A percentile compares a stretch with the other conserved stretches of the same genome.
Conservation (phyloP, 2,113 vertebrate species). For the Panthera tigris region DNA sequence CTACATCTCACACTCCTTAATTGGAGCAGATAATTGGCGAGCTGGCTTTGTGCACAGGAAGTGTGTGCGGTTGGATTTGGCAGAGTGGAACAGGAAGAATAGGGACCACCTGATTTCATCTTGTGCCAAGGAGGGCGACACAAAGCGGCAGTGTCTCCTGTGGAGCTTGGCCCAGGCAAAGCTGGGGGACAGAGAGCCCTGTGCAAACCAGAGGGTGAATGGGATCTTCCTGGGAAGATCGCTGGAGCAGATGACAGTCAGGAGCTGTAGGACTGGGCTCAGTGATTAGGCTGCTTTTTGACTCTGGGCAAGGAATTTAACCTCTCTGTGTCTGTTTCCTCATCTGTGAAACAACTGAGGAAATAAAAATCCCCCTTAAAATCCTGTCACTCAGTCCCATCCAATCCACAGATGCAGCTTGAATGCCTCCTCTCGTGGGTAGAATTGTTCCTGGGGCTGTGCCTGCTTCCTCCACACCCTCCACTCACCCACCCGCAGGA, state of each 20-base stretch:
- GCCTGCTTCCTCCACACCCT: not conserved
- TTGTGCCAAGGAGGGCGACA: conserved; percentile 65
- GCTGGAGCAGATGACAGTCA: not conserved
- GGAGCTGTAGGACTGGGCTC: not conserved
- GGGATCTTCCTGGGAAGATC: not conserved
- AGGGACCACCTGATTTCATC: conserved; percentile 68
- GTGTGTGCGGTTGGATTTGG: conserved; percentile 66
- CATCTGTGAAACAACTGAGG: not conserved
- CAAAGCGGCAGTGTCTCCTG: conserved; percentile 61
- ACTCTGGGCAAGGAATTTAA: not conserved
- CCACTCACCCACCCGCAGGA: not conserved
- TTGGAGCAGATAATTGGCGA: conserved; percentile 77
- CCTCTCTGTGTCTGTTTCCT: not conserved
- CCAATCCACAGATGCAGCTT: not conserved
- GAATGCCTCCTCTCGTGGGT: not conserved
- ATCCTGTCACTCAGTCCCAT: not conserved
- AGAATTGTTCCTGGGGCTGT: not conserved
- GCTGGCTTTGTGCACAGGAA: conserved; percentile 74
- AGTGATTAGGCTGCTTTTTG: not conserved
- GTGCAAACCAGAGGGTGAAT: not conserved
- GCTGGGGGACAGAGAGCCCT: not conserved
- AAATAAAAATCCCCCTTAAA: not conserved
- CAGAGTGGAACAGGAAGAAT: conserved; percentile 59
- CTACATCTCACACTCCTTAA: conserved; percentile 54
- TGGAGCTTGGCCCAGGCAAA: not conserved